Evolutionary conservation across 1,140 invertebrate species (phyloP).

Genomic region (Callitettix versicolor): DNA sequence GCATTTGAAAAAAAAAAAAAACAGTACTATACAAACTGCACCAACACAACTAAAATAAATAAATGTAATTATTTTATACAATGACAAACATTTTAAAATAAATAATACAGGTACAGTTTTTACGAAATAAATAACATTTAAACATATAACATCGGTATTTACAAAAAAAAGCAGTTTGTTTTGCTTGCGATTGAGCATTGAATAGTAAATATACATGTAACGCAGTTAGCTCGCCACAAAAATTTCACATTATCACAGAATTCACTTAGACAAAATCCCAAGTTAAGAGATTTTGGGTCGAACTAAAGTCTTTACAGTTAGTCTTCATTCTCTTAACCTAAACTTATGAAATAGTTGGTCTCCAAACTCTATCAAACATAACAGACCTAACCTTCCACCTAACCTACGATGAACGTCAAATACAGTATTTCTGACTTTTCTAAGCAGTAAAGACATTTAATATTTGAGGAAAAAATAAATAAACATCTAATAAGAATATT

Average conservation of each 20-base stretch:
- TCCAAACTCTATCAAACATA: not conserved
- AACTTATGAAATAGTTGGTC: not conserved
- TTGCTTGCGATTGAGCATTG: no score
- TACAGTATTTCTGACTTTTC: not conserved
- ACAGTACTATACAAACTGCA: no score
- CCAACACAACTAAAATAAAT: no score
- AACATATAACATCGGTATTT: no score
- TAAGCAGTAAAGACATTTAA: conserved; percentile 10
- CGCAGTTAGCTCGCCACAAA: not conserved
- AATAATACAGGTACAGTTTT: no score
- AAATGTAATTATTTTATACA: no score
- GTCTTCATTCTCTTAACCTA: conserved; percentile 11
- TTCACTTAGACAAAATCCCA: conserved; percentile 4
- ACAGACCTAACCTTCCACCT: not conserved
- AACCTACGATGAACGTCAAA: not conserved
- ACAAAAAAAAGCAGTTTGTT: no score
- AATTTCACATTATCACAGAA: conserved; percentile 12
- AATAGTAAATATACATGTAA: no score
- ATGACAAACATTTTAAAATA: no score
- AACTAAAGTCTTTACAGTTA: conserved; percentile 5
- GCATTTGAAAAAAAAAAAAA: no score
- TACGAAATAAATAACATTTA: no score
- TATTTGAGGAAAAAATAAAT: not conserved
- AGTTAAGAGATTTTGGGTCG: conserved; percentile 2
- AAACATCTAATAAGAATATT: not conserved